These are phyloP conservation scores for Agapornis canus DNA, from an alignment of 2,797 vertebrate species.

Conservation along the genomic window DNA sequence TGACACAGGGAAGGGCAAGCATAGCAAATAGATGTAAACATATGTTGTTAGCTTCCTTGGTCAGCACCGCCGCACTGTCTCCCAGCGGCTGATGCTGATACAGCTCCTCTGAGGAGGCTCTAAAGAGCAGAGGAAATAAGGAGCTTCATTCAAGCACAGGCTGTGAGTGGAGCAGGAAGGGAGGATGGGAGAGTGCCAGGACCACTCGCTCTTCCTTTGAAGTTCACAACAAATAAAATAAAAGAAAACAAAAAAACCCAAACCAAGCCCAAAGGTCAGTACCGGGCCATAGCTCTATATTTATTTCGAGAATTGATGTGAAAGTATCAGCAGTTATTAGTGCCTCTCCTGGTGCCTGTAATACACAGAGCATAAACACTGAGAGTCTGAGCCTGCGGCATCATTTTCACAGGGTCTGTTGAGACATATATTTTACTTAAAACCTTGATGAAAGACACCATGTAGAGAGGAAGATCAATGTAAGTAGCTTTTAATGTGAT, in stretches of 20 bases:
- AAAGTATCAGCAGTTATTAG: background rate
- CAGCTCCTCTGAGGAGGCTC: background rate
- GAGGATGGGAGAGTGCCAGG: background rate
- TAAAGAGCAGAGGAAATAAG: background rate
- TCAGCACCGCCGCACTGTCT: conserved; percentile 32
- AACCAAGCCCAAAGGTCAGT: background rate
- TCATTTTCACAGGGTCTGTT: background rate
- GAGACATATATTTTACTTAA: background rate
- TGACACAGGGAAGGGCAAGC: background rate
- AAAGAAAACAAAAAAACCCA: background rate
- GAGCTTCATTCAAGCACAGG: background rate
- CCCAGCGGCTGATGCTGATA: conserved; percentile 27
- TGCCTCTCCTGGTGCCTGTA: background rate
- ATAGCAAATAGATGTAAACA: background rate
- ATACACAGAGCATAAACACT: background rate
- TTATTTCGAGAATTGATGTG: background rate
- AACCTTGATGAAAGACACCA: background rate
- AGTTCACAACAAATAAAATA: background rate
- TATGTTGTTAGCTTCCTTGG: background rate
- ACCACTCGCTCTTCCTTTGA: background rate
- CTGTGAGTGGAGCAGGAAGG: background rate
- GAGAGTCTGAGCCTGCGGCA: background rate
- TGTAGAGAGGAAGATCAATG: background rate
- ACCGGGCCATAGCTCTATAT: background rate
- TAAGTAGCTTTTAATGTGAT: background rate